phyloP scores from a whole-genome alignment of 2,113 vertebrate species.

The Helogale parvula region DNA sequence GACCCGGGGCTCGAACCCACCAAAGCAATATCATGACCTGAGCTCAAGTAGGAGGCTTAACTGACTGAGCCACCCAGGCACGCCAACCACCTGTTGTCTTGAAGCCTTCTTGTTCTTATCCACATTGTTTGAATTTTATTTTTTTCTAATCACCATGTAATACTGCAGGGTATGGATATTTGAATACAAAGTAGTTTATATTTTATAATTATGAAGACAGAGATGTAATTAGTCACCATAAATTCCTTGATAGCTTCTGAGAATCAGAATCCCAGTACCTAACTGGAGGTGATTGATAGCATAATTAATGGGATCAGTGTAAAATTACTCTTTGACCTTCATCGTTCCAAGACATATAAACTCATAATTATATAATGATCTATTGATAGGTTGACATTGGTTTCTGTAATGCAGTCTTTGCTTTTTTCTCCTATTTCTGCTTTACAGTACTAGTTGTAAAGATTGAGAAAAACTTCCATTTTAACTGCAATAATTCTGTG shows the following conservation, averaged over 20 bases:
- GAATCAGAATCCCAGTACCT: neutral
- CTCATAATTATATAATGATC: neutral
- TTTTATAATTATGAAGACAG: neutral
- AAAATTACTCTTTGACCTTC: conserved; percentile 18
- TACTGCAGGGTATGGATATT: neutral
- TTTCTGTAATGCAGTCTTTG: neutral
- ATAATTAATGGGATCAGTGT: neutral
- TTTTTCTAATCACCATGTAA: neutral
- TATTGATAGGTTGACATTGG: neutral
- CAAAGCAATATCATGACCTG: no score
- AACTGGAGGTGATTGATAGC: neutral
- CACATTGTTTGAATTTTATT: neutral
- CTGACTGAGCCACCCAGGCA: no score
- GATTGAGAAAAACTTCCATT: neutral
- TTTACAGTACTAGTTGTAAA: neutral
- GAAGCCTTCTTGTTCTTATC: neutral
- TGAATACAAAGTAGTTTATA: neutral
- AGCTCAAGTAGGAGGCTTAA: no score
- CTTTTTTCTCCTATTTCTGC: neutral
- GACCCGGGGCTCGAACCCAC: no score
- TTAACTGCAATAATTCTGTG: neutral
- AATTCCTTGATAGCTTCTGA: conserved; percentile 1
- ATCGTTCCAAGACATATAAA: neutral
- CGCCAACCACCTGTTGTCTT: neutral
- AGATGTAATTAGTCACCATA: neutral